Percentiles rank a stretch among this genome's conserved stretches.
Evolutionary conservation across 2,797 vertebrate genomes (phyloP).

Genomic region (Urophycis tenuis): DNA sequence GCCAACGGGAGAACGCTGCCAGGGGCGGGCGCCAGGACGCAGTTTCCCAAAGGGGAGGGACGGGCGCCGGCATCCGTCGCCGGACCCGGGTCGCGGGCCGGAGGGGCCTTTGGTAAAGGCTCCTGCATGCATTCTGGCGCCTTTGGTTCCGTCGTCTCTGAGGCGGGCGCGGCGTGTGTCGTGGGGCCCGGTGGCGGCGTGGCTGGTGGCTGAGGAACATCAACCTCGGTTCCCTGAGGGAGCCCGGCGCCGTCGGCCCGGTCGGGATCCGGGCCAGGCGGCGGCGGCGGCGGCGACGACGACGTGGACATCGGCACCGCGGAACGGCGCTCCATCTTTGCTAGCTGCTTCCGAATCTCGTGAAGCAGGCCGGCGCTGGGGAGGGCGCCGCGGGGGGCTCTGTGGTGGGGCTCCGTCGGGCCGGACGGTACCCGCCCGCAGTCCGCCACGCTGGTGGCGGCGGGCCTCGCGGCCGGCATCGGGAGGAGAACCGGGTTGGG

Average conservation of each 20-base stretch:
- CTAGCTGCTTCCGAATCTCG: slow-evolving; percentile 19
- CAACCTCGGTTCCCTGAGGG: slow-evolving; percentile 21
- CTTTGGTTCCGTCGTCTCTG: slow-evolving; percentile 8
- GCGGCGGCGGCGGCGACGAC: not conserved
- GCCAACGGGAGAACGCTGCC: not conserved
- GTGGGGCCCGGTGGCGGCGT: not conserved
- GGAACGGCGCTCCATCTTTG: not conserved
- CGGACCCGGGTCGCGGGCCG: slow-evolving; percentile 1
- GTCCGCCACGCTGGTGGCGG: not conserved
- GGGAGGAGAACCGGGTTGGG: slow-evolving; percentile 65
- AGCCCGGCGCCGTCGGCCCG: not conserved
- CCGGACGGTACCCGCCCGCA: not conserved
- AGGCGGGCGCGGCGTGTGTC: not conserved
- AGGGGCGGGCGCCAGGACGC: not conserved
- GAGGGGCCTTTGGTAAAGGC: slow-evolving; percentile 26
- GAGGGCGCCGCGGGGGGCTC: slow-evolving; percentile 1
- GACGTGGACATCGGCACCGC: slow-evolving; percentile 5
- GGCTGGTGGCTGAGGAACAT: slow-evolving; percentile 4
- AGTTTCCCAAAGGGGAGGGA: not conserved
- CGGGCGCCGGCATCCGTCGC: not conserved
- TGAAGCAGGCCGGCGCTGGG: slow-evolving; percentile 21
- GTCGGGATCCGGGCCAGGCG: slow-evolving; percentile 7
- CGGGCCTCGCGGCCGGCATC: slow-evolving; percentile 18
- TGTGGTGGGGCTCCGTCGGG: slow-evolving; percentile 7
- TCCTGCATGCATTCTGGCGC: slow-evolving; percentile 7